These are phyloP conservation scores for Centropristis striata DNA, from an alignment of 2,113 vertebrate species.

Conservation along the genomic window DNA sequence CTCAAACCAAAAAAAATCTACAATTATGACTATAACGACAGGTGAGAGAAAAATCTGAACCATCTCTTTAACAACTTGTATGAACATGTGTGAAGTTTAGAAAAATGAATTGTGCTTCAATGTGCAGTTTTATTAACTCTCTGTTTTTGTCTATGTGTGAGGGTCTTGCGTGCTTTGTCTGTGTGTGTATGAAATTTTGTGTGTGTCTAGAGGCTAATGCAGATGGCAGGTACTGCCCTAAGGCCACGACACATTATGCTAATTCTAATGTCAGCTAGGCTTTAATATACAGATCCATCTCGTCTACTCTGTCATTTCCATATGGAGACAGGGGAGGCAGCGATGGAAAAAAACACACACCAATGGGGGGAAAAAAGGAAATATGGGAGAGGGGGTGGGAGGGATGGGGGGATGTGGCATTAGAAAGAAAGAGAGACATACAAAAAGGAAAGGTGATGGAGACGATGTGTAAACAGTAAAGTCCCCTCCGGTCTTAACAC, in stretches of 20 bases:
- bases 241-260: slow-evolving; percentile 99
- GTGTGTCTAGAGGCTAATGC: slow-evolving; percentile 92
- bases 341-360: slow-evolving; percentile 41
- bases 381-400: slow-evolving; percentile 31
- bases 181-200: slow-evolving; percentile 36
- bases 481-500: slow-evolving; percentile 49
- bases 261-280: slow-evolving; percentile 99
- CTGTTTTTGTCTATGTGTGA: slow-evolving; percentile 1
- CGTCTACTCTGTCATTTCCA: slow-evolving; percentile 98
- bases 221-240: slow-evolving; percentile 99
- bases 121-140: slow-evolving; percentile 24
- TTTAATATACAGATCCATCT: slow-evolving; percentile 99
- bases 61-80: slow-evolving; percentile 8
- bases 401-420: slow-evolving; percentile 42
- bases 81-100: neutral
- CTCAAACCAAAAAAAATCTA: no score
- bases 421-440: slow-evolving; percentile 59
- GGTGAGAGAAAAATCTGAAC: no score
- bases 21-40: no score
- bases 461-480: slow-evolving; percentile 67
- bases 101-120: slow-evolving; percentile 5
- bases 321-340: slow-evolving; percentile 84
- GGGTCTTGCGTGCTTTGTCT: slow-evolving; percentile 33
- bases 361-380: slow-evolving; percentile 26
- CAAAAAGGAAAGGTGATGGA: slow-evolving; percentile 60